Base-by-base conservation (phyloP, 1,140 invertebrate genomes). In the Formica selysi region DNA sequence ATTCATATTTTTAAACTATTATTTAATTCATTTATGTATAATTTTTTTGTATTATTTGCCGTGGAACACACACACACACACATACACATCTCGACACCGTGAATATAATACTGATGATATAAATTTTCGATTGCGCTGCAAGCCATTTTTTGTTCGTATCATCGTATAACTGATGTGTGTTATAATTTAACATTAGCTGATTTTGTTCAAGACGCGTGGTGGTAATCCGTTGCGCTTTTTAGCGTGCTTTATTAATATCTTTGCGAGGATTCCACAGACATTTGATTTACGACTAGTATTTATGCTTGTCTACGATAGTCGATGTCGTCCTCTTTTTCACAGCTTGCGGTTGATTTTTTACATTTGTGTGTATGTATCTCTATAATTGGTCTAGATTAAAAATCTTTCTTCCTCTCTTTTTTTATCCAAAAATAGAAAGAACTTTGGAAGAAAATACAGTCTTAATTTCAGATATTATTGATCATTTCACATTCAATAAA, bases 151-250 rank as follows among this genome's bases (percentile, higher is more conserved):
- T 41, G 41, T 36, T 41, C 36, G 29, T 36, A 79, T 79, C 41
- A 51, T 32, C n/a, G 29, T 78, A 32, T 67, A 79, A 79, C 76
- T 65, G 32, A 79, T 67, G n/a, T 48, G 61, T 36, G 29, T 51
- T 41, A 79, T 79, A 79, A 79, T 67, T 79, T 79, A 78, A 67
- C 41, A 41, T 67, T 79, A 79, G 76, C 44, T 26, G n/a, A 79
- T 67, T 51, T 29, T 67, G 61, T 29, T 79, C 19, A 19, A 19
- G 59, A 48, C 59, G 22, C 57, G 16, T n/a, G 44, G 61, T 36
- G 76, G 76, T 16, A 78, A 13, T 32, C 29, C 76, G 44, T 51
- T 51, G 61, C 61, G 61, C 41, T 79, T 79, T 79, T 79, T 79
- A 29, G n/a, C 61, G 41, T 13, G n/a, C 44, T 61, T 79, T 62